Percentiles rank a stretch among this genome's conserved stretches.
Evolutionary conservation across 2,113 vertebrate species (phyloP).

Genomic region (Alexandromys fortis): DNA sequence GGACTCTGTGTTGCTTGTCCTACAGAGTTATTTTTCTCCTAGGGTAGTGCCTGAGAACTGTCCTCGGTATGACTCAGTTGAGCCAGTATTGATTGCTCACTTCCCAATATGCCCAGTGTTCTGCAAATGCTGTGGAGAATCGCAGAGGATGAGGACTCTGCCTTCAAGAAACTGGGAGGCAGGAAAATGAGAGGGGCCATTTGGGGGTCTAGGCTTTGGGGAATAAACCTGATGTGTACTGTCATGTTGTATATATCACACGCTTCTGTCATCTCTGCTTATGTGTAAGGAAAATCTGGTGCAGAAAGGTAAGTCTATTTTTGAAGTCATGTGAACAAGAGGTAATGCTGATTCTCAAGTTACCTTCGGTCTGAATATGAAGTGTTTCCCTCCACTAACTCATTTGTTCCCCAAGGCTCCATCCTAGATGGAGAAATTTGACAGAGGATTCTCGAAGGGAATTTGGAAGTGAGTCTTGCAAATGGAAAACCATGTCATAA

Average conservation of each 20-base stretch:
- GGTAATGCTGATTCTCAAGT: not conserved
- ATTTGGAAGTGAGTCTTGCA: not conserved
- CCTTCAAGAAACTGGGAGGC: not conserved
- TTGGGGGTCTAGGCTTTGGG: not conserved
- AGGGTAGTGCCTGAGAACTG: not conserved
- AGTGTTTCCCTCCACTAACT: not conserved
- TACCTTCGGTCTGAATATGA: not conserved
- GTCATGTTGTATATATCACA: accelerated
- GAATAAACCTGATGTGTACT: not conserved
- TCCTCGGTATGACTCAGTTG: slow-evolving; percentile 21
- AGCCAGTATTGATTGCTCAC: slow-evolving; percentile 10
- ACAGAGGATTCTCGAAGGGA: not conserved
- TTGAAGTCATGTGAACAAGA: not conserved
- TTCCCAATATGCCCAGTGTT: not conserved
- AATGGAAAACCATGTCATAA: not conserved
- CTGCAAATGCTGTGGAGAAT: not conserved
- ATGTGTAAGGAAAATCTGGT: not conserved
- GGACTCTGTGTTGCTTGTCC: not conserved
- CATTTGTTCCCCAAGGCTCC: not conserved
- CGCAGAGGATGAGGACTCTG: not conserved
- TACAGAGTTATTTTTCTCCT: not conserved
- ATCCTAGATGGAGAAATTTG: not conserved
- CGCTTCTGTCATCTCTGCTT: not conserved
- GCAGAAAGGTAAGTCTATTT: not conserved
- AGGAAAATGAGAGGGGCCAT: not conserved